Percentiles rank a stretch among this genome's conserved stretches.
phyloP scores from a whole-genome alignment of 1,140 invertebrate species.

The Scylla paramamosain region DNA sequence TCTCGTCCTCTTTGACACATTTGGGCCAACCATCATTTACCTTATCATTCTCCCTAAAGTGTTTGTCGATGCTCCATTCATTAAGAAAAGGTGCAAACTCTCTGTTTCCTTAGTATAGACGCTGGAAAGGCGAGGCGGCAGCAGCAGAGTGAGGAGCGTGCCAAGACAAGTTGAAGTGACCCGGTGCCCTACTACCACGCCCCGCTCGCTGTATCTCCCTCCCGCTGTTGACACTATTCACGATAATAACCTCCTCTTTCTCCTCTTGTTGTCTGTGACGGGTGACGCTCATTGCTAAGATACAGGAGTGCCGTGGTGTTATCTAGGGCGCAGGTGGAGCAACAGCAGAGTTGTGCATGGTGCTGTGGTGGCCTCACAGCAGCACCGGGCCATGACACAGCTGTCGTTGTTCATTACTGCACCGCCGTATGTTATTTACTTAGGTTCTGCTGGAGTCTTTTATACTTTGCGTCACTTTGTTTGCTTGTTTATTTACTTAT shows the following conservation, averaged over 20 bases:
- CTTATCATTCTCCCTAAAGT: too few relatives aligned
- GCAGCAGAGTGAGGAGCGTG: not conserved
- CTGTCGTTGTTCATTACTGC: too few relatives aligned
- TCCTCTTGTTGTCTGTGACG: not conserved
- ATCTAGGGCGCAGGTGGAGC: not conserved
- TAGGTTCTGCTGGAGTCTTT: too few relatives aligned
- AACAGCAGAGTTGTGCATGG: too few relatives aligned
- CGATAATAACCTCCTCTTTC: not conserved
- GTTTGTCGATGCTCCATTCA: too few relatives aligned
- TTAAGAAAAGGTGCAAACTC: too few relatives aligned
- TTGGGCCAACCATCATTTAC: too few relatives aligned
- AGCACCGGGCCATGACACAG: too few relatives aligned
- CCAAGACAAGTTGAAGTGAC: not conserved
- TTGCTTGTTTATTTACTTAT: too few relatives aligned
- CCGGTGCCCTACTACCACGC: not conserved
- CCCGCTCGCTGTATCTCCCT: not conserved
- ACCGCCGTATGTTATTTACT: not conserved
- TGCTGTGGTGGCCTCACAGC: too few relatives aligned
- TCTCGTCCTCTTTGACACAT: too few relatives aligned
- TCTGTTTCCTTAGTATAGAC: not conserved
- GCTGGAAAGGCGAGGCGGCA: not conserved
- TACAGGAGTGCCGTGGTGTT: not conserved
- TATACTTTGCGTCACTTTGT: too few relatives aligned
- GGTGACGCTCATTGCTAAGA: not conserved
- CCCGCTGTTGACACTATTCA: not conserved